Evolutionary conservation across 2,888 invertebrate species (phyloP).

Genomic region (Frankliniella intonsa): DNA sequence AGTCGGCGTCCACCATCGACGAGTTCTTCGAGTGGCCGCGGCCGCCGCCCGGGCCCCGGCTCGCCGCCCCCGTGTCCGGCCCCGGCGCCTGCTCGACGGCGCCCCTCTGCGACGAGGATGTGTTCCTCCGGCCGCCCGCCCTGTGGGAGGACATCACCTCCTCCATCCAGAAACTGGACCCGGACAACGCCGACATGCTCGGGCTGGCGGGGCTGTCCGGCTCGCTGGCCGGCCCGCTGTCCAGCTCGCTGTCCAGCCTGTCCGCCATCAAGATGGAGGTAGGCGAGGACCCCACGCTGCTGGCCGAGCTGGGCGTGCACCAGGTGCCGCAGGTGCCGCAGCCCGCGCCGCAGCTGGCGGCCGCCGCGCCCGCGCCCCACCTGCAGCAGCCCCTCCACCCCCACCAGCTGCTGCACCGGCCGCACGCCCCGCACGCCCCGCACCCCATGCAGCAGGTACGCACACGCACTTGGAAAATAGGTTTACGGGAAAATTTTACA

Average conservation of each 20-base stretch:
- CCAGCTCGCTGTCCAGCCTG: slow-evolving; percentile 27
- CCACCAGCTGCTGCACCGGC: slow-evolving; percentile 40
- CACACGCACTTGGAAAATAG: no score
- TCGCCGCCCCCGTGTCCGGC: slow-evolving; percentile 38
- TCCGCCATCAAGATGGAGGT: slow-evolving; percentile 75
- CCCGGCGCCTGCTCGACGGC: slow-evolving; percentile 35
- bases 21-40: slow-evolving; percentile 62
- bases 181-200: slow-evolving; percentile 83
- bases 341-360: slow-evolving; percentile 33
- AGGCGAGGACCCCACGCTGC: slow-evolving; percentile 52
- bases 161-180: slow-evolving; percentile 84
- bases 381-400: slow-evolving; percentile 42
- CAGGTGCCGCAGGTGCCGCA: slow-evolving; percentile 30
- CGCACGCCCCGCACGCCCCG: no score
- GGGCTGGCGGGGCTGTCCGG: slow-evolving; percentile 44
- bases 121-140: slow-evolving; percentile 75
- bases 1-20: slow-evolving; percentile 59
- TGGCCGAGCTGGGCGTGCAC: slow-evolving; percentile 27
- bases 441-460: slow-evolving; percentile 39
- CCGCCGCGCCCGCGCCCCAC: slow-evolving; percentile 31
- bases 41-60: slow-evolving; percentile 45
- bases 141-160: slow-evolving; percentile 90
- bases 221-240: slow-evolving; percentile 34
- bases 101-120: slow-evolving; percentile 63
- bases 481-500: no score